phyloP scores from a whole-genome alignment of 2,797 vertebrate species.

The Eupleurogrammus muticus region DNA sequence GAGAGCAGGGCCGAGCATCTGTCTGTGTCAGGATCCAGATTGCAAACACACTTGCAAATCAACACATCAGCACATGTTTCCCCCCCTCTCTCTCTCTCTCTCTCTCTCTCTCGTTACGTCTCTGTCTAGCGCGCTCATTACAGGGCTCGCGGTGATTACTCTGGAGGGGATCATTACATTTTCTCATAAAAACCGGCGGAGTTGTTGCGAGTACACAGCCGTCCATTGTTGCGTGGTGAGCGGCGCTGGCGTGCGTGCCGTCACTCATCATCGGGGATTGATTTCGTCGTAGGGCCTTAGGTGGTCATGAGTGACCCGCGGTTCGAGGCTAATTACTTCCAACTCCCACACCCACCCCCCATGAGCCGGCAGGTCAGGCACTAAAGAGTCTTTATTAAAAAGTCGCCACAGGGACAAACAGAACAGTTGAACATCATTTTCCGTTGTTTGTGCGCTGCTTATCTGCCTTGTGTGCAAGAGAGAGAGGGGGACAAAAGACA shows the following conservation, averaged over 20 bases:
- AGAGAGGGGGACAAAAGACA: background rate
- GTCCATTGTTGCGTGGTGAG: background rate
- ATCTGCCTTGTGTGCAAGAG: background rate
- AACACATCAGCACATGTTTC: constrained; percentile 51
- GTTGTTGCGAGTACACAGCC: background rate
- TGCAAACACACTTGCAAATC: constrained; percentile 60
- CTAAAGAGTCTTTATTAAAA: constrained; percentile 40
- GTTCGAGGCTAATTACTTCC: constrained; percentile 50
- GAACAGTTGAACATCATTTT: constrained; percentile 30
- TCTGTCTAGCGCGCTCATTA: constrained; percentile 38
- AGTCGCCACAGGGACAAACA: constrained; percentile 47
- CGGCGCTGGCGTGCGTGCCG: background rate
- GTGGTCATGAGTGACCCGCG: constrained; percentile 39
- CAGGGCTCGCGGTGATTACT: constrained; percentile 30
- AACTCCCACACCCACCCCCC: constrained; percentile 30
- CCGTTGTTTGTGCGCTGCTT: background rate
- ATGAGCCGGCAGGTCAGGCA: constrained; percentile 36
- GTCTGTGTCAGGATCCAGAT: constrained; percentile 67
- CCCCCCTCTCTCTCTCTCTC: constrained; percentile 24
- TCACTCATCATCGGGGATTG: constrained; percentile 15
- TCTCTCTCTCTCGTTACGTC: constrained; percentile 17
- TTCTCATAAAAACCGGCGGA: constrained; percentile 11
- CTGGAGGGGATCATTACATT: constrained; percentile 32
- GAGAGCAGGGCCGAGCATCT: constrained; percentile 70
- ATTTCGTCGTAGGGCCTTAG: constrained; percentile 26